A percentile compares a stretch with the other conserved stretches of the same genome.
phyloP scores from a whole-genome alignment of 37 sponge, comb jelly and placozoan species.

The Lycopodina hypogea region DNA sequence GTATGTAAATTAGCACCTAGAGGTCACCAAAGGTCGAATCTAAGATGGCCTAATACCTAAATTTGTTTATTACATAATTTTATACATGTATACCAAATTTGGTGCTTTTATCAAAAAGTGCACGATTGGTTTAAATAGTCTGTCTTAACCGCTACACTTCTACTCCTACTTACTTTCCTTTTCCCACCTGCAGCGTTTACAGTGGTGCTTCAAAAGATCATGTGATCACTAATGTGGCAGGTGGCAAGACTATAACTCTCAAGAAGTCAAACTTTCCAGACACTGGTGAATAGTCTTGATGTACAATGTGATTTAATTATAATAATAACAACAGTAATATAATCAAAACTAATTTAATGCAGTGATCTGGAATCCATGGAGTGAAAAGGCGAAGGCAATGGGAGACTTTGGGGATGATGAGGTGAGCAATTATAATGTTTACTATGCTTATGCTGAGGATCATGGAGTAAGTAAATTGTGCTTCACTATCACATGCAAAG shows the following conservation, averaged over 20 bases:
- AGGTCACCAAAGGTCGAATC: too few species aligned
- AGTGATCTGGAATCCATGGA: conserved; percentile 98
- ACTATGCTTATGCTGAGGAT: background rate
- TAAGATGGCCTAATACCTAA: too few species aligned
- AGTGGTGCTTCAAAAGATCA: conserved; percentile 53
- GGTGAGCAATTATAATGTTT: conserved; percentile 29
- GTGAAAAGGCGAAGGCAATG: conserved; percentile 87
- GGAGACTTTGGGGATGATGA: conserved; percentile 93
- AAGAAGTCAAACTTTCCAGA: conserved; percentile 83
- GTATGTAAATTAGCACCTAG: too few species aligned
- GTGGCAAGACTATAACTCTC: conserved; percentile 56
- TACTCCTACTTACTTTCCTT: too few species aligned
- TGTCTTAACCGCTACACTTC: too few species aligned
- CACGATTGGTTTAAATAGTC: too few species aligned
- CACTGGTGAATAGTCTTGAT: conserved; percentile 42
- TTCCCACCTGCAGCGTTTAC: conserved; percentile 53
- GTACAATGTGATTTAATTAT: background rate
- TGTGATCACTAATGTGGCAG: conserved; percentile 73
- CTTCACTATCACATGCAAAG: too few species aligned
- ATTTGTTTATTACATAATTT: too few species aligned
- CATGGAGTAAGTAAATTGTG: background rate
- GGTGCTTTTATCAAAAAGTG: too few species aligned
- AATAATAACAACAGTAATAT: background rate
- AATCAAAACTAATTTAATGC: background rate
- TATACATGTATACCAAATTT: too few species aligned